Evolutionary conservation across 2,113 vertebrate genomes (phyloP), one percentile per base, ranked within the genome.

Genomic region (Ranitomeya variabilis): DNA sequence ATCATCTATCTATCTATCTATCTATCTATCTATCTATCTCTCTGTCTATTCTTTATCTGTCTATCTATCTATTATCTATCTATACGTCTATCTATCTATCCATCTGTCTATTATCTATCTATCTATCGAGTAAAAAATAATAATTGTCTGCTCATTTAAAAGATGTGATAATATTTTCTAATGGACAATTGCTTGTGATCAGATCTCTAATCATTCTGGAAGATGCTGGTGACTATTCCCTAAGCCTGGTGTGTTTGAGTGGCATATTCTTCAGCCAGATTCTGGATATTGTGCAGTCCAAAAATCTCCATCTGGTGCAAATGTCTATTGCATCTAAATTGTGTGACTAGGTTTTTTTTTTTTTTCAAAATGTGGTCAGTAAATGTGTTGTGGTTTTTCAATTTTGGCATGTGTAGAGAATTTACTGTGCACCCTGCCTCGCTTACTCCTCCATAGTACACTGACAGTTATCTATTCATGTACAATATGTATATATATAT

Each of bases 231-330:
- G 80, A 82, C 31, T 82, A 13, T 54, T 78, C 51, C 51, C 16
- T 78, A 78, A 54, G 31, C 80, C 57, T 82, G 80, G 26, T 37
- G 31, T 82, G 80, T 64, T 82, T 82, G 80, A 82, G 64, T 37
- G 80, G 31, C 57, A 64, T 59, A 82, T 64, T 82, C 80, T 64
- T n/a, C 51, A 78, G 23, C 57, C 80, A 82, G 80, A 82, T 82
- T 62, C 59, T 18, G 80, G 26, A 82, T 59, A 64, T 64, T 82
- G 57, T 64, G 80, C 59, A 62, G 26, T 82, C 80, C 80, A 62
- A 82, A 82, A 82, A 64, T 19, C 59, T 82, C 80, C 80, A 82
- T 82, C 80, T 82, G 80, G 80, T 82, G 80, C 80, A 82, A 62
- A 82, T 82, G 80, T 62, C 59, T 82, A 45, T 12, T 82, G 80